These are phyloP conservation scores for Sylvicola fuscatus DNA, from an alignment of 2,888 invertebrate species.

Conservation along the genomic window DNA sequence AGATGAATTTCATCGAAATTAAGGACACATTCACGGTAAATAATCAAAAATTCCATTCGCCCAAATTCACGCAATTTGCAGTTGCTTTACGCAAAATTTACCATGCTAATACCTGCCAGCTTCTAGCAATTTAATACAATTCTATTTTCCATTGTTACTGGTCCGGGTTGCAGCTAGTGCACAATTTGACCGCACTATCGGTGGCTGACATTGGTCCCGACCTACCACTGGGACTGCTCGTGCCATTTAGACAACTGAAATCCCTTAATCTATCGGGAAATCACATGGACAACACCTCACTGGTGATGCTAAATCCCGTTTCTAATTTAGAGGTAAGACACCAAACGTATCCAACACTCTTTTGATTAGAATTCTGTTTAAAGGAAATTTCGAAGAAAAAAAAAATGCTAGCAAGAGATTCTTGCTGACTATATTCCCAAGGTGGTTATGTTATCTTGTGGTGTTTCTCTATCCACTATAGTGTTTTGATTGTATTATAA, in stretches of 20 bases:
- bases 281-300: constrained; percentile 30
- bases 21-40: constrained; percentile 22
- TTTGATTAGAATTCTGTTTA: background rate
- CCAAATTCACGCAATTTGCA: no score
- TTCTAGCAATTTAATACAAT: background rate
- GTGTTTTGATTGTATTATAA: no score
- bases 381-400: background rate
- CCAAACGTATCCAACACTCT: background rate
- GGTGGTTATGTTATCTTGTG: no score
- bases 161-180: constrained; percentile 15
- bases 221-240: constrained; percentile 21
- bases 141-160: constrained; percentile 3
- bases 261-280: constrained; percentile 55
- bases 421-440: no score
- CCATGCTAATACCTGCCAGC: background rate
- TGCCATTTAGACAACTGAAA: constrained; percentile 29
- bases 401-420: no score
- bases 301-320: constrained; percentile 24
- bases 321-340: constrained; percentile 20
- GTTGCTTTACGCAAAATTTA: no score
- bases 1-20: constrained; percentile 23
- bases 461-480: no score
- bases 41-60: no score
- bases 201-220: constrained; percentile 24
- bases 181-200: constrained; percentile 21